Percentiles rank a stretch among this genome's conserved stretches.
These are phyloP conservation scores for Pocillopora verrucosa DNA, from an alignment of 64 coral and sea anemone species.

Conservation along the genomic window DNA sequence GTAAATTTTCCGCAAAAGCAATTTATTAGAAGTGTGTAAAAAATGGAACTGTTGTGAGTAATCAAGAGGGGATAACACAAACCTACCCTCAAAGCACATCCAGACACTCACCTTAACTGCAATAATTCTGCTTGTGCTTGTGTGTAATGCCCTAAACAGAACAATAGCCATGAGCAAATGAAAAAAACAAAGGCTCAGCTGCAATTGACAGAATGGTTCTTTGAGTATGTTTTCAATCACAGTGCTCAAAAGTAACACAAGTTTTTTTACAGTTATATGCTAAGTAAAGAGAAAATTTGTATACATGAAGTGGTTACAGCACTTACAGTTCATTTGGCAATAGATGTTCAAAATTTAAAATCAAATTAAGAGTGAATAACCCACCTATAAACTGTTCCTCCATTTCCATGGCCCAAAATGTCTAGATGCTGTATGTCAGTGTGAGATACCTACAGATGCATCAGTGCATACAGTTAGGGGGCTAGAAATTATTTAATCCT, in stretches of 20 bases:
- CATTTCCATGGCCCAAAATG: conserved; percentile 84
- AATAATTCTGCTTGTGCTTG: conserved; percentile 78
- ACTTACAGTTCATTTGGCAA: neutral
- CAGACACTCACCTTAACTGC: conserved; percentile 82
- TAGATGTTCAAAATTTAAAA: neutral
- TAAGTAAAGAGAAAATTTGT: too few relatives aligned
- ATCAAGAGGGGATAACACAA: neutral
- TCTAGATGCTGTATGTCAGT: conserved; percentile 84
- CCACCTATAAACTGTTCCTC: conserved; percentile 87
- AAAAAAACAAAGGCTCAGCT: neutral
- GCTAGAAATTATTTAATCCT: neutral
- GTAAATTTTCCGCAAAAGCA: too few relatives aligned
- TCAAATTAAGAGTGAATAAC: neutral
- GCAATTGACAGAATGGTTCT: too few relatives aligned
- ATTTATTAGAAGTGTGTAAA: too few relatives aligned
- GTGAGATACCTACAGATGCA: conserved; percentile 61
- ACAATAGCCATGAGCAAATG: neutral
- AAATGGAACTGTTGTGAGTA: too few relatives aligned
- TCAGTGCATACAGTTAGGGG: neutral
- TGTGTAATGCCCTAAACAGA: conserved; percentile 68
- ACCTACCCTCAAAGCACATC: neutral
- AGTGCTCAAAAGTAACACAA: too few relatives aligned
- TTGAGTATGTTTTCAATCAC: too few relatives aligned
- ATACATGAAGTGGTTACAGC: too few relatives aligned
- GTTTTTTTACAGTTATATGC: too few relatives aligned